Percentiles rank a stretch among this genome's conserved stretches.
These are phyloP conservation scores for Rhinella marina DNA, from an alignment of 2,797 vertebrate species.

Conservation along the genomic window DNA sequence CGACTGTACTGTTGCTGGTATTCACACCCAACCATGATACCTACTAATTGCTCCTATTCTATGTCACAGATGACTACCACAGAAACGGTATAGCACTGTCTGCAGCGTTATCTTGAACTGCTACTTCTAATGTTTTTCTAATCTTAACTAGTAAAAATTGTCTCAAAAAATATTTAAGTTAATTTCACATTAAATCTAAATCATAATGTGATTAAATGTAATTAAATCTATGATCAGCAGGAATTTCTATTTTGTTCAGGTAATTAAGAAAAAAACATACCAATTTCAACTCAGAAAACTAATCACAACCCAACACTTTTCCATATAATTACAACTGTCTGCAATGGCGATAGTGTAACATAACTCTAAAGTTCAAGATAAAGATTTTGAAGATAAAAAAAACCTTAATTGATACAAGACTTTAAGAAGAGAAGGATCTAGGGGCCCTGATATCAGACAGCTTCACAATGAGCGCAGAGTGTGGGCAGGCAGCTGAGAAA, in stretches of 20 bases:
- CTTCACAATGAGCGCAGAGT: too few relatives aligned
- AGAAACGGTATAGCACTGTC: too few relatives aligned
- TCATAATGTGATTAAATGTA: background rate
- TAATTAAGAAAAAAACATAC: slow-evolving; percentile 27
- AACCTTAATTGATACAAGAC: background rate
- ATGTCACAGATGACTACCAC: too few relatives aligned
- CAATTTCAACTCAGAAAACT: background rate
- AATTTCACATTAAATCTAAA: background rate
- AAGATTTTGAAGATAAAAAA: background rate
- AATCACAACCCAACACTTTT: background rate
- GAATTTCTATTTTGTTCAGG: background rate
- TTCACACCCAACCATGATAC: too few relatives aligned
- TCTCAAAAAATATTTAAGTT: background rate
- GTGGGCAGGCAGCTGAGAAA: too few relatives aligned
- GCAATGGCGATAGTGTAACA: background rate
- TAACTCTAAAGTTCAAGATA: background rate
- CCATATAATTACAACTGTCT: background rate
- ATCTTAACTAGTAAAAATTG: background rate
- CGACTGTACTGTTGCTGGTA: too few relatives aligned
- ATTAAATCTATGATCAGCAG: slow-evolving; percentile 4
- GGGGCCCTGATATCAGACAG: too few relatives aligned
- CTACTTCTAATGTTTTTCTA: background rate
- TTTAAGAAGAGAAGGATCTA: too few relatives aligned
- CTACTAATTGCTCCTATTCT: too few relatives aligned
- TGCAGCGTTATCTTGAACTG: background rate